Conservation (phyloP, 2,113 vertebrate species). For the Chrysemys picta region DNA sequence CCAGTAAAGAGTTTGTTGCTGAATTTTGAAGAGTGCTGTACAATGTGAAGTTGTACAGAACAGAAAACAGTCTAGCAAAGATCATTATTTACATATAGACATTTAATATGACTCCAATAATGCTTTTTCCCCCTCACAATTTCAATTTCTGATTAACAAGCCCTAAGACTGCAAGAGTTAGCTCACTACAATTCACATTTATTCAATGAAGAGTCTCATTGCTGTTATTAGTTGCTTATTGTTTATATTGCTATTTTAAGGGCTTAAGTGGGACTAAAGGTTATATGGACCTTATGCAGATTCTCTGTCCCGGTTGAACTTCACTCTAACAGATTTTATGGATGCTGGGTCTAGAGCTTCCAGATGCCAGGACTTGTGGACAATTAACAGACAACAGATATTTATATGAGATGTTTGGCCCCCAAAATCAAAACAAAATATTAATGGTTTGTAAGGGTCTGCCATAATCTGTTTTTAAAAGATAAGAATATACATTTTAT, state of each 20-base stretch:
- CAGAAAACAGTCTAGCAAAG: neutral
- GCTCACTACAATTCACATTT: neutral
- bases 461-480: neutral
- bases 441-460: neutral
- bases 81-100: neutral
- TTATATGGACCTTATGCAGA: accelerated
- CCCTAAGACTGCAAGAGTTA: neutral
- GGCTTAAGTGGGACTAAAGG: neutral
- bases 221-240: neutral
- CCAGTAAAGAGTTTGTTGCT: neutral
- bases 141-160: neutral
- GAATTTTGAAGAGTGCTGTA: neutral
- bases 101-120: neutral
- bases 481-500: neutral
- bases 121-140: neutral
- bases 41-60: neutral
- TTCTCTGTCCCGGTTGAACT: neutral
- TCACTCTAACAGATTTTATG: neutral
- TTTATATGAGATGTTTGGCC: neutral
- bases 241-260: neutral
- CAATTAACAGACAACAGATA: accelerated
- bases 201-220: neutral
- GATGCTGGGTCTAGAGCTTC: neutral
- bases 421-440: neutral
- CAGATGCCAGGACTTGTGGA: neutral